Conservation (phyloP, 2,888 invertebrate genomes). For the Brachyopa scutellaris region DNA sequence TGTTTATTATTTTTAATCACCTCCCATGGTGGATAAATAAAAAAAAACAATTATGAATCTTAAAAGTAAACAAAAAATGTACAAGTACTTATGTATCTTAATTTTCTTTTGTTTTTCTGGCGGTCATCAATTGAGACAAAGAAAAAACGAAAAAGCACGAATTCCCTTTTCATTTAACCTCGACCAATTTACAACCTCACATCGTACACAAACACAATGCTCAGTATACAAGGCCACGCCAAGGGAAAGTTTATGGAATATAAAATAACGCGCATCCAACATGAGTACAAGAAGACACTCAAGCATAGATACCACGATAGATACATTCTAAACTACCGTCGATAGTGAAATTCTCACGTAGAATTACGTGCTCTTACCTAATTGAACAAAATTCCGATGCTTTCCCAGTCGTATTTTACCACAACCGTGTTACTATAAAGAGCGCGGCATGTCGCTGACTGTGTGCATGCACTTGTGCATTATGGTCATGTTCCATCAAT, state of each 20-base stretch:
- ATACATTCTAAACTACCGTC: constrained; percentile 21
- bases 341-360: constrained; percentile 63
- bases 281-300: no score
- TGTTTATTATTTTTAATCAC: constrained; percentile 8
- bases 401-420: constrained; percentile 11
- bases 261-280: constrained; percentile 32
- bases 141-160: constrained; percentile 42
- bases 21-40: background rate
- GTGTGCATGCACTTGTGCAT: constrained; percentile 43
- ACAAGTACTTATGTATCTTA: background rate
- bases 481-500: constrained; percentile 67
- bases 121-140: constrained; percentile 25
- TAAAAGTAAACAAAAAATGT: constrained; percentile 5
- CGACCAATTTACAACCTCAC: constrained; percentile 28
- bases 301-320: background rate
- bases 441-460: background rate
- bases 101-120: constrained; percentile 27
- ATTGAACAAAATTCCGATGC: constrained; percentile 28
- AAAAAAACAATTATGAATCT: background rate
- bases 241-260: constrained; percentile 39
- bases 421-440: background rate
- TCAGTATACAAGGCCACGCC: constrained; percentile 4
- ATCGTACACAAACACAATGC: constrained; percentile 3
- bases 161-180: constrained; percentile 49
- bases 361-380: constrained; percentile 65